A percentile compares a stretch with the other conserved stretches of the same genome.
Evolutionary conservation across 64 coral and sea anemone species (phyloP).

Genomic region (Montipora capricornis): DNA sequence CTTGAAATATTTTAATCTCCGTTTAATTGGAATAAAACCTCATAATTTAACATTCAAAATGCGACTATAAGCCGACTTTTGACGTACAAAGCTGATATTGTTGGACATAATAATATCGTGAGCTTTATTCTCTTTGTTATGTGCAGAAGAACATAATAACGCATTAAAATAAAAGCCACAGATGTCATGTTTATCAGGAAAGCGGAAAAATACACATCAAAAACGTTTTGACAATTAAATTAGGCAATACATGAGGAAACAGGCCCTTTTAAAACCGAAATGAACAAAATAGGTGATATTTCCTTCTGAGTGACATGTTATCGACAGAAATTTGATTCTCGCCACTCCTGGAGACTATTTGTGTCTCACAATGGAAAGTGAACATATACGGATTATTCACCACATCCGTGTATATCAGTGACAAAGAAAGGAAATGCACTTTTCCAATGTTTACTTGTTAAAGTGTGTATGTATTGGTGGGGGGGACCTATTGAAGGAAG

Average conservation of each 20-base stretch:
- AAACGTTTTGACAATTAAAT: conserved; percentile 38
- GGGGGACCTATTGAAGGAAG: background rate
- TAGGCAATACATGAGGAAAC: conserved; percentile 21
- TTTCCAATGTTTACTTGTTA: conserved; percentile 11
- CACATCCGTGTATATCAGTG: conserved; percentile 5
- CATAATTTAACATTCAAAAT: background rate
- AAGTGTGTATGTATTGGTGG: background rate
- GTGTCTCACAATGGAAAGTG: background rate
- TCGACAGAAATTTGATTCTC: conserved; percentile 10
- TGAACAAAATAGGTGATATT: conserved; percentile 37
- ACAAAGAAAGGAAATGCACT: conserved; percentile 6
- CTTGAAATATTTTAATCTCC: background rate
- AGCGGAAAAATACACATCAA: conserved; percentile 29
- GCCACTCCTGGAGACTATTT: background rate
- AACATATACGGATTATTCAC: background rate
- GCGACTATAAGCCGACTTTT: conserved; percentile 2
- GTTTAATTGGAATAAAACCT: too few species aligned
- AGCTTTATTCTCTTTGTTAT: conserved; percentile 34
- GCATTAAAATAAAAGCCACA: conserved; percentile 44
- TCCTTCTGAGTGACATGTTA: conserved; percentile 18
- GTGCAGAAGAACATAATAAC: conserved; percentile 29
- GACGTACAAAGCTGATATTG: conserved; percentile 39
- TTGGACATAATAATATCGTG: conserved; percentile 28
- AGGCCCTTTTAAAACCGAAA: conserved; percentile 10
- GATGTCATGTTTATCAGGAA: background rate